These are phyloP conservation scores for Rhynchomys soricoides DNA, from an alignment of 2,113 vertebrate genomes.

Conservation along the genomic window DNA sequence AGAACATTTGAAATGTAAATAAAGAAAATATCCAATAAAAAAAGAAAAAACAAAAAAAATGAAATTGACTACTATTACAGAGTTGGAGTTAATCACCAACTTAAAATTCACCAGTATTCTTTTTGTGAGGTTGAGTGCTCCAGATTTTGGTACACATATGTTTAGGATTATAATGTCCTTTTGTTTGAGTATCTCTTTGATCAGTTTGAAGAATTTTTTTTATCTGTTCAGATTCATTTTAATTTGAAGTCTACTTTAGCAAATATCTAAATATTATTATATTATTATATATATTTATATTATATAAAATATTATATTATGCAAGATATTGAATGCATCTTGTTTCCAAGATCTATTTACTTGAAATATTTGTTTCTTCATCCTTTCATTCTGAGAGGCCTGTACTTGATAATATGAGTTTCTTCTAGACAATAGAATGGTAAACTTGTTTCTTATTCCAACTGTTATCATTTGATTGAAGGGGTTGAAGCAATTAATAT, in stretches of 20 bases:
- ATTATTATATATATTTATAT: too few relatives aligned
- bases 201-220: neutral
- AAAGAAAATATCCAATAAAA: too few relatives aligned
- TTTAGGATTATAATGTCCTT: neutral
- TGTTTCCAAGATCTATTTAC: neutral
- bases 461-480: neutral
- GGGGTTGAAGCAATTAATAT: neutral
- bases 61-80: neutral
- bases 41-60: too few relatives aligned
- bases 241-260: neutral
- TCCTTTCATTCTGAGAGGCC: neutral
- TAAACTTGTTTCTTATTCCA: neutral
- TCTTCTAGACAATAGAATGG: neutral
- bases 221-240: neutral
- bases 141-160: neutral
- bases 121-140: too few relatives aligned
- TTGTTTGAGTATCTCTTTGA: neutral
- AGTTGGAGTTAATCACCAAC: neutral
- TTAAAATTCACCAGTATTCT: neutral
- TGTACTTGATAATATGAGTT: neutral
- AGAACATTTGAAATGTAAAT: too few relatives aligned
- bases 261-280: neutral
- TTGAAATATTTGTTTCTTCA: neutral
- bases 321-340: neutral
- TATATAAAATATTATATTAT: too few relatives aligned